Base-by-base conservation (phyloP, 1,140 invertebrate species). In the Armadillidium nasatum region DNA sequence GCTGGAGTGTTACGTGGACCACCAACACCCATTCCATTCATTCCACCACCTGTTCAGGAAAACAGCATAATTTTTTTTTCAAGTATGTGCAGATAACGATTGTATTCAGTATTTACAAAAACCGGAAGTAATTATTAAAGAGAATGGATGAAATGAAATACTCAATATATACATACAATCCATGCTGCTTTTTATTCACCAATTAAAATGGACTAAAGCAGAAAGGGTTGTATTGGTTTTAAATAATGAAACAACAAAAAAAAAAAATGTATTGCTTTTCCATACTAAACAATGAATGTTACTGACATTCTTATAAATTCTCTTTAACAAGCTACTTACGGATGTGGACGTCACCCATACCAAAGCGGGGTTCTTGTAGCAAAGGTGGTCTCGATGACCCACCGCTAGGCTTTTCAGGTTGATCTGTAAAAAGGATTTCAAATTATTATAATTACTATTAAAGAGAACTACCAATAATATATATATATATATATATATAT, bases 331-430 rank as follows among this genome's bases (percentile, higher is more conserved):
- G 84, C n/a, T n/a, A n/a, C 90, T 93, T 88, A 93, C 92, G 92
- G 87, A 93, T 94, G 77, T 92, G 92, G 83, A 93, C 91, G 79
- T 92, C 92, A 82, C 91, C 88, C 77, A 91, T 91, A 78, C 92
- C 92, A 84, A 92, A 94, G 85, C 93, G 89, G 54, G 93, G 93
- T 83, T 94, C 93, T 84, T 93, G 92, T 71, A 94, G 87, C 79
- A 94, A 87, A 74, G 93, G 93, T 79, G 76, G 79, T 13, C 76
- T 74, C 23, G 79, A 78, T 0, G 76, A 78, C 6, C 77, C 74
- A 22, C 79, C 74, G 71, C 70, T 66, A 7, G 72, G 22, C 60
- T 75, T 60, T 21, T 44, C 50, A 4, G 50, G 7, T 60, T 60
- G 50, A 60, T 60, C 50, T 60, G 50, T 60, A 3, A 60, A 60